Conservation (phyloP, 2,888 invertebrate genomes). For the Rosalia funebris region DNA sequence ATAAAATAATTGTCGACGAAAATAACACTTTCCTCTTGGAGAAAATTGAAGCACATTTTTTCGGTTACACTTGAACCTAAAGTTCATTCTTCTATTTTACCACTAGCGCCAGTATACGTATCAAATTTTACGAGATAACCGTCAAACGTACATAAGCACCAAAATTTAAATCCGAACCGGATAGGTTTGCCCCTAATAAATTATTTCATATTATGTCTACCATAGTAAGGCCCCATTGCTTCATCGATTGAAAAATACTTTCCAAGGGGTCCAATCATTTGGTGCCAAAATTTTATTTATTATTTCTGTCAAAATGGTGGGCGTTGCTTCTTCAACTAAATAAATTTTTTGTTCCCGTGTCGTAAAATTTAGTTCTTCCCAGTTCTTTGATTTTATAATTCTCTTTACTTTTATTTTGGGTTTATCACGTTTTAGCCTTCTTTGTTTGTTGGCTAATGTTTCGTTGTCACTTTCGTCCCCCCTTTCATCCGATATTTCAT, state of each 20-base stretch:
- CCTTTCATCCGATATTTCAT: conserved; percentile 7
- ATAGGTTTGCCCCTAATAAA: too few species aligned
- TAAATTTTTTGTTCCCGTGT: conserved; percentile 20
- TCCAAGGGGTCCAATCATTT: conserved; percentile 32
- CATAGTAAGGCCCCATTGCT: too few species aligned
- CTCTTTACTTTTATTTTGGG: conserved; percentile 16
- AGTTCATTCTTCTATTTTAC: too few species aligned
- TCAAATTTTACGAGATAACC: too few species aligned
- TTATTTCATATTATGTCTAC: too few species aligned
- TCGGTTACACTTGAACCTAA: too few species aligned
- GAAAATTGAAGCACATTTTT: too few species aligned
- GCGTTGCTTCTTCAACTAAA: conserved; percentile 8
- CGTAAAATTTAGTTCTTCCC: conserved; percentile 4
- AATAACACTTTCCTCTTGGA: too few species aligned
- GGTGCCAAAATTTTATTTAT: conserved; percentile 20
- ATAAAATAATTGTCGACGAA: too few species aligned
- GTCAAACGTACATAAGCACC: too few species aligned
- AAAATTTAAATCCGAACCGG: too few species aligned
- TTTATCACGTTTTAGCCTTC: conserved; percentile 13
- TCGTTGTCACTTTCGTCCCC: conserved; percentile 21
- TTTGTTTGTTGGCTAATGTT: conserved; percentile 20
- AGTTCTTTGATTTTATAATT: neutral
- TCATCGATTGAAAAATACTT: conserved; percentile 41
- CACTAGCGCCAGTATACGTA: too few species aligned
- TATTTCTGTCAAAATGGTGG: conserved; percentile 14